Base-by-base conservation (phyloP, 2,797 vertebrate species). In the Coregonus ussuriensis region DNA sequence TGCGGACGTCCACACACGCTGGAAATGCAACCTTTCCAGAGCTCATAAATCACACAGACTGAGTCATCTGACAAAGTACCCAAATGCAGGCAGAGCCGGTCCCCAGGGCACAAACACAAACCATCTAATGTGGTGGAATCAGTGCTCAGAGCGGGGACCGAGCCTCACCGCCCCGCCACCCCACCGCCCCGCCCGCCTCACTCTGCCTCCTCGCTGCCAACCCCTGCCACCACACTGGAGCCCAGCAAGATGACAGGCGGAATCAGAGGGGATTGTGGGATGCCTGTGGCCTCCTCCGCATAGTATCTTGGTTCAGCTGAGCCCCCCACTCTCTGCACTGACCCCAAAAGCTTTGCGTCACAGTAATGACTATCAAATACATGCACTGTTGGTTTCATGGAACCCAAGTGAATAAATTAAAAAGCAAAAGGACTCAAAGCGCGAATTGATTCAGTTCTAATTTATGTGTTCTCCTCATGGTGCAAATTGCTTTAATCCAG, bases 11-110 rank as follows among this genome's bases (percentile, higher is more conserved):
- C 92, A 92, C 86, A 93, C 91, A 91, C 87, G 92, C 91, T 94
- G 91, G 93, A 94, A 95, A 94, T 94, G 90, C 94, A 95, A 95
- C 94, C 93, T 95, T 95, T 95, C 92, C 93, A 93, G 91, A 91
- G 93, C 91, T 93, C 92, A 94, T 95, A 95, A 95, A 95, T 95
- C 93, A 94, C 92, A 81, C 88, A 84, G 91, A 91, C 91, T 91
- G 90, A 95, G 93, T 94, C 93, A 92, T 93, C 91, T 95, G 94
- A 95, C 94, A 95, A 93, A 95, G 91, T 94, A 93, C 88, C 89
- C 90, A 94, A 94, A 93, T 92, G 93, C 86, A 89, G 92, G 92
- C 92, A 93, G 92, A 91, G 92, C 86, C 88, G 86, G 92, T 94
- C 93, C 93, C 93, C 85, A 90, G 91, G 93, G 94, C 92, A 94